Evolutionary conservation across 2,888 invertebrate species (phyloP).

Genomic region (Nymphalis c-album): DNA sequence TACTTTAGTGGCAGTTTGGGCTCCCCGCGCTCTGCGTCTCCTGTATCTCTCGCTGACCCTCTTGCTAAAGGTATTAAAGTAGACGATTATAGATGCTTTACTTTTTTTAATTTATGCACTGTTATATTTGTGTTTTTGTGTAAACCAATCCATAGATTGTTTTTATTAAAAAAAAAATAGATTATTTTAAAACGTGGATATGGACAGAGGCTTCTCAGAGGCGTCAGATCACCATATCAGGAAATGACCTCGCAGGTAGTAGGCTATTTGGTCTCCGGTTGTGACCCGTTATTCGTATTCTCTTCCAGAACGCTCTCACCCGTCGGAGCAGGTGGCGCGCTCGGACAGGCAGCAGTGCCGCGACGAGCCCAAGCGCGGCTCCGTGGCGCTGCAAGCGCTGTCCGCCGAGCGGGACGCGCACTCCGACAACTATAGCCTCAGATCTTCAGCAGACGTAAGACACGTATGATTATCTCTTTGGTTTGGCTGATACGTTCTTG

Average conservation of each 20-base stretch:
- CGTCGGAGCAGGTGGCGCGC: slow-evolving; percentile 61
- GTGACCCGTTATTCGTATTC: neutral
- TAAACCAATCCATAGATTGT: no score
- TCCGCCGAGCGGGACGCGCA: slow-evolving; percentile 67
- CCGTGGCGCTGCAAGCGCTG: slow-evolving; percentile 59
- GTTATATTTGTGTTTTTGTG: no score
- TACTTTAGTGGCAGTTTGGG: slow-evolving; percentile 73
- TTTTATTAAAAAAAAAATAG: no score
- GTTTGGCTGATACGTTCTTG: neutral
- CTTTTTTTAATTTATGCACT: neutral
- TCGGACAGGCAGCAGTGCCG: slow-evolving; percentile 61
- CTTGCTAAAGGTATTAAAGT: slow-evolving; percentile 60
- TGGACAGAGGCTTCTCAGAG: no score
- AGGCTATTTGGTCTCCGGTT: no score
- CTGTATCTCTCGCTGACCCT: slow-evolving; percentile 66
- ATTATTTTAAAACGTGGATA: no score
- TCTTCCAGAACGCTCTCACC: slow-evolving; percentile 65
- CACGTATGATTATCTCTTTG: slow-evolving; percentile 14
- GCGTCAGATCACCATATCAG: no score
- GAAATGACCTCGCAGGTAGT: no score
- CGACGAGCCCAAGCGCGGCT: slow-evolving; percentile 61
- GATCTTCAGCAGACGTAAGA: slow-evolving; percentile 75
- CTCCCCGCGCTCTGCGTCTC: slow-evolving; percentile 70
- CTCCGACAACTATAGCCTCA: slow-evolving; percentile 76
- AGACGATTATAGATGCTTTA: neutral